These are phyloP conservation scores for Peromyscus attwateri DNA, from an alignment of 2,797 vertebrate species.

Conservation along the genomic window DNA sequence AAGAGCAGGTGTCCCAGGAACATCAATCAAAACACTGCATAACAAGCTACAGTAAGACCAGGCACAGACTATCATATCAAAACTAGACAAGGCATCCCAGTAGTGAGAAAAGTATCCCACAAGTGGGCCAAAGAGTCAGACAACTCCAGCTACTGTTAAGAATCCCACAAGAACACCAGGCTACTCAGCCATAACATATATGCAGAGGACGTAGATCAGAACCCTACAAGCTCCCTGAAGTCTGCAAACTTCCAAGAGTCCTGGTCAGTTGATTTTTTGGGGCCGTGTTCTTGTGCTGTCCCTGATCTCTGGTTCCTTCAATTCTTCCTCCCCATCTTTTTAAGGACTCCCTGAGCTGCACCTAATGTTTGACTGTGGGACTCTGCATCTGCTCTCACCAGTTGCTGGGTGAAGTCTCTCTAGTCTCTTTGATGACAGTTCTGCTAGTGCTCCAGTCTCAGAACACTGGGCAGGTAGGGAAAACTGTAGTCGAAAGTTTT, in stretches of 20 bases:
- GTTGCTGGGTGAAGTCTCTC: not conserved
- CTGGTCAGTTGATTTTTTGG: not conserved
- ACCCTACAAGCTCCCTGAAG: not conserved
- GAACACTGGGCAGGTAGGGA: not conserved
- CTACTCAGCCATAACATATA: not conserved
- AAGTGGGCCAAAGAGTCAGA: not conserved
- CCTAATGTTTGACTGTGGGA: not conserved
- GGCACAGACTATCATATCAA: not conserved
- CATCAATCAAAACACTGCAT: not conserved
- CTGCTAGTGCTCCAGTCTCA: not conserved
- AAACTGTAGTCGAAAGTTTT: not conserved
- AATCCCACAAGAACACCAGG: not conserved
- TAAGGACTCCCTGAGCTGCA: not conserved
- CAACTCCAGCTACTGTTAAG: not conserved
- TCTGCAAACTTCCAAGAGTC: not conserved
- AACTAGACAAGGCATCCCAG: not conserved
- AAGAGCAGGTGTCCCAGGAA: not conserved
- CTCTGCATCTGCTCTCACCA: not conserved
- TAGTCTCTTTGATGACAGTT: not conserved
- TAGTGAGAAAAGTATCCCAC: not conserved
- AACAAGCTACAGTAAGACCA: not conserved
- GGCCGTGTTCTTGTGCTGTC: not conserved
- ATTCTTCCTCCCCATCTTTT: not conserved
- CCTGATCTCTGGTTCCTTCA: not conserved
- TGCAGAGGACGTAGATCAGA: not conserved